Evolutionary conservation across 2,888 invertebrate species (phyloP).

Genomic region (Apodemia hepburni): DNA sequence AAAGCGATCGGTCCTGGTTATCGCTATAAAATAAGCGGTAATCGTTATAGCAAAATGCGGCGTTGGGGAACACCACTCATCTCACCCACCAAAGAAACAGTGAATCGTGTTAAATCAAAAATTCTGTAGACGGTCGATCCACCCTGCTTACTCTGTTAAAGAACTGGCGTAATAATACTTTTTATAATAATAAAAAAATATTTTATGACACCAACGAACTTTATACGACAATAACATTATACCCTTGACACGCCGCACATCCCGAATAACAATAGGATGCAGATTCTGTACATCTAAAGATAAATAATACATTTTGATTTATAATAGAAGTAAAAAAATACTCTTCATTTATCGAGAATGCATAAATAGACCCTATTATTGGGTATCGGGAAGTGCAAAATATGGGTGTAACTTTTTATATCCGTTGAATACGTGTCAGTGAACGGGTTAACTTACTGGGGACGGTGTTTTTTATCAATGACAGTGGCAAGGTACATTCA

Average conservation of each 20-base stretch:
- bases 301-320: constrained; percentile 81
- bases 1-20: too few species aligned
- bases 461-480: constrained; percentile 54
- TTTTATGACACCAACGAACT: constrained; percentile 43
- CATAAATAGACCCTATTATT: constrained; percentile 80
- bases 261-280: constrained; percentile 77
- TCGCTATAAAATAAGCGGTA: too few species aligned
- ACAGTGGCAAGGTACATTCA: constrained; percentile 59
- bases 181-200: constrained; percentile 42
- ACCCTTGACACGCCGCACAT: constrained; percentile 78
- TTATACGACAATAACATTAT: constrained; percentile 66
- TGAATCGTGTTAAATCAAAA: too few species aligned
- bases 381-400: constrained; percentile 77
- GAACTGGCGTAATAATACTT: too few species aligned
- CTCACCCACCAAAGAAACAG: too few species aligned
- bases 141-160: too few species aligned
- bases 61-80: too few species aligned
- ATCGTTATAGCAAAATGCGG: too few species aligned
- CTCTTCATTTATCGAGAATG: constrained; percentile 75
- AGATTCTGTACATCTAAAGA: constrained; percentile 77
- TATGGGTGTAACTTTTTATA: constrained; percentile 79
- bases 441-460: constrained; percentile 74
- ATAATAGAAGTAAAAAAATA: constrained; percentile 77
- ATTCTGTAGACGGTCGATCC: too few species aligned
- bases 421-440: constrained; percentile 59